Evolutionary conservation across 2,797 vertebrate species (phyloP), one percentile per base, ranked within the genome.

Genomic region (Enteromius anoplus): DNA sequence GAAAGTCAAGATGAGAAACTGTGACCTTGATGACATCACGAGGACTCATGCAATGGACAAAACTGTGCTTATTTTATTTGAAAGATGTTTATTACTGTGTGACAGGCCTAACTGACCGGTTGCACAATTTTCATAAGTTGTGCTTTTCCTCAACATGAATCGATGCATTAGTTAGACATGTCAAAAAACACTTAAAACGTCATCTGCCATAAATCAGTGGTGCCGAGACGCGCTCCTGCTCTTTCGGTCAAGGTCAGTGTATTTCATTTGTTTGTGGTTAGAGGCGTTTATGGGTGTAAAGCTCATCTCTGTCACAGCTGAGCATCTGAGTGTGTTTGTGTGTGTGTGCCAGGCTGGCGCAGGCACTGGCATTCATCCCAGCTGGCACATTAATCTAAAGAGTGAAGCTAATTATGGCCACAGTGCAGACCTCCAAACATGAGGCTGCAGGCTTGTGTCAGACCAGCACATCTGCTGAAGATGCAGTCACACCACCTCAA

Each of bases 201-300:
- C 72, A 75, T 86, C 65, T 60, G 34, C 76, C 71, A 80, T 79
- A 83, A 80, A 80, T 80, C 69, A 72, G 65, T 34, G 75, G 3
- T 29, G 76, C 37, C 45, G 34, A 62, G n/a, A 26, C 42, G 3
- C 70, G 68, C 15, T 66, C 8, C 34, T 15, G 26, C 2, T 68
- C 66, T 71, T 62, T 77, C 47, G 80, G 75, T 66, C 65, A 77
- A 68, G 60, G 58, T 34, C 6, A 73, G 42, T 53, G 55, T 82
- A 77, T 85, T 81, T 78, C 78, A 88, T 76, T 88, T 87, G 80
- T 85, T 84, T 88, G 84, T 82, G 85, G 84, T 84, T 81, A 68
- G 65, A 82, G 78, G 84, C 73, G 78, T 86, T 85, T 86, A 86
- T 80, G 78, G 84, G 55, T 87, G 81, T 80, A 83, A 85, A 85